Percentiles rank a stretch among this genome's conserved stretches.
Evolutionary conservation across 2,888 invertebrate genomes (phyloP).

Genomic region (Chalcosyrphus nemorum): DNA sequence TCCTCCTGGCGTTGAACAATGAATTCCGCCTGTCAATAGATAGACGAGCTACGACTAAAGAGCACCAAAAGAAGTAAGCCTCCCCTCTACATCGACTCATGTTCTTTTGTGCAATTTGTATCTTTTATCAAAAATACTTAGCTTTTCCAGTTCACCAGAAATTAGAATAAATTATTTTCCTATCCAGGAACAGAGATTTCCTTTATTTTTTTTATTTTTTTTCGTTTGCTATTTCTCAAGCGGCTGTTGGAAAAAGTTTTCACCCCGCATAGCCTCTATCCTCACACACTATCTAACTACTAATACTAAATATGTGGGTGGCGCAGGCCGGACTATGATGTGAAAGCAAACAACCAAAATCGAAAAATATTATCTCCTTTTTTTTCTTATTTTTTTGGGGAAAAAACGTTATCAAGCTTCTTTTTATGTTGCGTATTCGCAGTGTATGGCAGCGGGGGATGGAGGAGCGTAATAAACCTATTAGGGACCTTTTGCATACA

Average conservation of each 20-base stretch:
- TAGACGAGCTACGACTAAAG: not conserved
- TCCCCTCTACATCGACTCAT: no score
- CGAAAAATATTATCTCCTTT: conserved; percentile 17
- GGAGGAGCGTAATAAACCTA: conserved; percentile 33
- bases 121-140: conserved; percentile 17
- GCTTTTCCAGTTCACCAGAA: conserved; percentile 3
- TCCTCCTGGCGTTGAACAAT: conserved; percentile 19
- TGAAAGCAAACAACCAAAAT: conserved; percentile 15
- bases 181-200: not conserved
- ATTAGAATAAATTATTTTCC: conserved; percentile 31
- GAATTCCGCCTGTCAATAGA: conserved; percentile 8
- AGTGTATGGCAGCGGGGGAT: not conserved
- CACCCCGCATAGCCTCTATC: not conserved
- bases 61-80: not conserved
- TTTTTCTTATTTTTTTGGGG: not conserved
- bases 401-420: conserved; percentile 3
- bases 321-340: not conserved
- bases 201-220: not conserved
- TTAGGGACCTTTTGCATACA: conserved; percentile 3
- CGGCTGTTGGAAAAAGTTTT: conserved; percentile 5
- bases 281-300: not conserved
- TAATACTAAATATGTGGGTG: not conserved
- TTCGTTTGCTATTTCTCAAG: not conserved
- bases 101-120: conserved; percentile 19
- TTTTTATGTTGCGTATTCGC: conserved; percentile 13